phyloP scores from a whole-genome alignment of 2,797 vertebrate species.

The Pempheris klunzingeri region DNA sequence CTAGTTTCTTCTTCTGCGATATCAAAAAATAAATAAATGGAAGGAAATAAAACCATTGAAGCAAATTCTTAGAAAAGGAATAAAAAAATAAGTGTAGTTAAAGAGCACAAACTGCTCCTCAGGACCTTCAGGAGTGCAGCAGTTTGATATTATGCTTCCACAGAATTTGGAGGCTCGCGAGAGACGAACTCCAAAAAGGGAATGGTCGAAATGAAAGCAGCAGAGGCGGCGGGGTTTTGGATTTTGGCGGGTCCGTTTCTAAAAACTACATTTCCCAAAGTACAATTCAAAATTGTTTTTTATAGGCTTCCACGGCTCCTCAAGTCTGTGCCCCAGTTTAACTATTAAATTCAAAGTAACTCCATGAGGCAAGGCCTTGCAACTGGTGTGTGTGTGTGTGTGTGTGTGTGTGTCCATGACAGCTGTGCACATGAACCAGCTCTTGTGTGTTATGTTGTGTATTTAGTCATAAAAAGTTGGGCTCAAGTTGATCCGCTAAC shows the following conservation, averaged over 20 bases:
- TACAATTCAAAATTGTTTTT: not conserved
- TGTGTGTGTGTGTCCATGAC: too few relatives aligned
- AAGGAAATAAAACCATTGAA: too few relatives aligned
- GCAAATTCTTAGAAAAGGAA: too few relatives aligned
- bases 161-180: not conserved
- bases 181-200: not conserved
- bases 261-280: not conserved
- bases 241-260: too few relatives aligned
- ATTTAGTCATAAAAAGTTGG: too few relatives aligned
- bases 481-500: slow-evolving; percentile 20
- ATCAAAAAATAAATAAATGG: too few relatives aligned
- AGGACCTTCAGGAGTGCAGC: not conserved
- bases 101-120: not conserved
- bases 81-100: not conserved
- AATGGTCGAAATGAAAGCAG: not conserved
- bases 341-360: not conserved
- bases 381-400: too few relatives aligned
- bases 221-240: too few relatives aligned
- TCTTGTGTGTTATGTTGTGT: too few relatives aligned
- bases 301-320: not conserved
- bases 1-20: not conserved
- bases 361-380: too few relatives aligned
- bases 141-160: not conserved
- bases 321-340: not conserved
- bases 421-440: too few relatives aligned